These are phyloP conservation scores for Drosophila nasuta DNA, from an alignment of 1,140 invertebrate species.

Conservation along the genomic window DNA sequence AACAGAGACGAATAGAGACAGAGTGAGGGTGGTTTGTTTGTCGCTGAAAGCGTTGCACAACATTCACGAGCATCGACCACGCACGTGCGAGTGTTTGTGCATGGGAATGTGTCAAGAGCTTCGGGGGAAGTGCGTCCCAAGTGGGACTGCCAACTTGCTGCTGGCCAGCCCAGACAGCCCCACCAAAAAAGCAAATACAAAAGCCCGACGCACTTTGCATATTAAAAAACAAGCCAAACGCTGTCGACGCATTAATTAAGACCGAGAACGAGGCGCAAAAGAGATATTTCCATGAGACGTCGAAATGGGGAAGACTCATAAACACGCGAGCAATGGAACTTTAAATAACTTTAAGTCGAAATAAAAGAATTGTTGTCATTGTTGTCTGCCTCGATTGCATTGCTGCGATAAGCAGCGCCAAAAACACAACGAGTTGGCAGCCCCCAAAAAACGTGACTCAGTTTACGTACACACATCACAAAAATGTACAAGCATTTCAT, in stretches of 20 bases:
- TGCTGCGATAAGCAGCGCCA: slow-evolving; percentile 52
- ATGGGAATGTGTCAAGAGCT: slow-evolving; percentile 61
- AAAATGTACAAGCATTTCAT: slow-evolving; percentile 3
- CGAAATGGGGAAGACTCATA: slow-evolving; percentile 15
- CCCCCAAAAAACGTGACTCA: slow-evolving; percentile 72
- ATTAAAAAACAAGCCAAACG: slow-evolving; percentile 43
- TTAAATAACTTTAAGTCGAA: slow-evolving; percentile 60
- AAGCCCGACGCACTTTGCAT: slow-evolving; percentile 67
- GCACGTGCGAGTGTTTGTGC: slow-evolving; percentile 49
- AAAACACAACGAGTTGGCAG: slow-evolving; percentile 52
- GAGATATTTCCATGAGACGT: slow-evolving; percentile 34
- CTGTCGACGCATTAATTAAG: slow-evolving; percentile 74
- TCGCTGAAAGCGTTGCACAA: slow-evolving; percentile 26
- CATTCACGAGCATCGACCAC: slow-evolving; percentile 17
- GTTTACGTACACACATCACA: slow-evolving; percentile 23
- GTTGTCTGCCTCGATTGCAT: slow-evolving; percentile 52
- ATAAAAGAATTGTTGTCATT: slow-evolving; percentile 40
- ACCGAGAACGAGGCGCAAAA: slow-evolving; percentile 37
- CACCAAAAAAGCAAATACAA: slow-evolving; percentile 38
- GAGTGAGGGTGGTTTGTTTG: slow-evolving; percentile 41
- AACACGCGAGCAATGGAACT: slow-evolving; percentile 64
- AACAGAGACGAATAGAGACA: slow-evolving; percentile 1
- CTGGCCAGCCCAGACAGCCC: slow-evolving; percentile 22
- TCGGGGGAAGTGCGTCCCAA: slow-evolving; percentile 16
- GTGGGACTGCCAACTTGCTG: slow-evolving; percentile 45